phyloP scores from a whole-genome alignment of 1,140 invertebrate genomes.

The Trypoxylus dichotomus region DNA sequence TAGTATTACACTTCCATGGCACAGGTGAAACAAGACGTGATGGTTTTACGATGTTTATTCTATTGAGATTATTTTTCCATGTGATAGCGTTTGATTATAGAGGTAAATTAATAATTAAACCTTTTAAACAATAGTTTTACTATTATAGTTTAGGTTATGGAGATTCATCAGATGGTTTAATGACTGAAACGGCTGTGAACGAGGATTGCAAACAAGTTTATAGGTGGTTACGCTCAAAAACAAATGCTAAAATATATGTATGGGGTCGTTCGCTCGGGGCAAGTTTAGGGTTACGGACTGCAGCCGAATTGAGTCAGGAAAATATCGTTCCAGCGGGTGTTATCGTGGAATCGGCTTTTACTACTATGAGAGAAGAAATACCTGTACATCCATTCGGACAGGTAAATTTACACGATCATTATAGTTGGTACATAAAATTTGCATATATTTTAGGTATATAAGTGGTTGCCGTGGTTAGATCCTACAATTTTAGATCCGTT shows the following conservation, averaged over 20 bases:
- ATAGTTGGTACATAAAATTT: too few relatives aligned
- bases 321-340: slow-evolving; percentile 38
- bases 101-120: slow-evolving; percentile 57
- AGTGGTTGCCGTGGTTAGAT: slow-evolving; percentile 49
- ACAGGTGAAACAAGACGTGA: slow-evolving; percentile 43
- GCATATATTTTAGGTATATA: slow-evolving; percentile 41
- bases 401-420: slow-evolving; percentile 36
- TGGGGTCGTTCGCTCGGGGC: slow-evolving; percentile 51
- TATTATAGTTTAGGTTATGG: slow-evolving; percentile 44
- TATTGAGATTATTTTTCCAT: slow-evolving; percentile 58
- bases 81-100: slow-evolving; percentile 91
- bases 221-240: slow-evolving; percentile 42
- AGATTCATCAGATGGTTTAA: slow-evolving; percentile 43
- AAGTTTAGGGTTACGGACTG: slow-evolving; percentile 41
- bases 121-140: background rate
- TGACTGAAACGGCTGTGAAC: slow-evolving; percentile 46
- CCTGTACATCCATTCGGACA: slow-evolving; percentile 44
- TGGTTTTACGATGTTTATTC: slow-evolving; percentile 35
- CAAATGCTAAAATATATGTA: slow-evolving; percentile 43
- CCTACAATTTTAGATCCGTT: slow-evolving; percentile 70
- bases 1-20: slow-evolving; percentile 47
- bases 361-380: slow-evolving; percentile 47
- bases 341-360: slow-evolving; percentile 49
- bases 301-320: slow-evolving; percentile 36
- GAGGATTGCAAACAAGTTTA: slow-evolving; percentile 47